Base-by-base conservation (phyloP, 2,113 vertebrate species). In the Pangasianodon hypophthalmus region DNA sequence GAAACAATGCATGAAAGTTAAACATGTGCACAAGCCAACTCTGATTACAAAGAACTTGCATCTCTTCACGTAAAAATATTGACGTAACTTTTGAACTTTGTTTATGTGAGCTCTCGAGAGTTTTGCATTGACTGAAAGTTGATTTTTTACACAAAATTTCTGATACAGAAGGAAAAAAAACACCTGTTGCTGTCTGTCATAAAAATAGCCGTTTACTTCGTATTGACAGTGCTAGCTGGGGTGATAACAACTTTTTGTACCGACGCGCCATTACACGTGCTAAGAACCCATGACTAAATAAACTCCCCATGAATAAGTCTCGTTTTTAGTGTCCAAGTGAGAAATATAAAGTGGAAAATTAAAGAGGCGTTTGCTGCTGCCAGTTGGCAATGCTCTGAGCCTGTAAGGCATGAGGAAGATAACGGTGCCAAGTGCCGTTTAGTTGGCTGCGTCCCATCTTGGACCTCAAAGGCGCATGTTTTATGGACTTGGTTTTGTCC, bases 321-420 rank as follows among this genome's bases (percentile, higher is more conserved):
- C 0, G 37, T 80, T 88, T 88, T 81, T 58, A 81, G 75, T 79
- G 77, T 88, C 86, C 37, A 77, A 88, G 86, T 83, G 44, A 71
- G 60, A 88, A 88, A n/a, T 88, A 8, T 88, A 83, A 84, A 73
- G 80, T 71, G 80, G 69, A 82, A 71, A 88, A 88, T 88, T 71
- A 88, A 88, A 84, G 80, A 84, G 64, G 62, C 56, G 62, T 73
- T 88, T 46, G 50, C 26, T 29, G 32, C 69, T 19, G 32, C 44
- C 41, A 69, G 52, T 84, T 88, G 87, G 81, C 87, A 73, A 18
- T 4, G 29, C 79, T 26, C 16, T 6, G 60, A 48, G 60, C 60
- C 87, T 82, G 79, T 64, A 73, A 83, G 87, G 87, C 87, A 37
- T 56, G 64, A 71, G 80, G 87, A 88, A 84, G 50, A 46, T 52